phyloP scores from a whole-genome alignment of 2,113 vertebrate genomes.

The Sclerurus mexicanus region DNA sequence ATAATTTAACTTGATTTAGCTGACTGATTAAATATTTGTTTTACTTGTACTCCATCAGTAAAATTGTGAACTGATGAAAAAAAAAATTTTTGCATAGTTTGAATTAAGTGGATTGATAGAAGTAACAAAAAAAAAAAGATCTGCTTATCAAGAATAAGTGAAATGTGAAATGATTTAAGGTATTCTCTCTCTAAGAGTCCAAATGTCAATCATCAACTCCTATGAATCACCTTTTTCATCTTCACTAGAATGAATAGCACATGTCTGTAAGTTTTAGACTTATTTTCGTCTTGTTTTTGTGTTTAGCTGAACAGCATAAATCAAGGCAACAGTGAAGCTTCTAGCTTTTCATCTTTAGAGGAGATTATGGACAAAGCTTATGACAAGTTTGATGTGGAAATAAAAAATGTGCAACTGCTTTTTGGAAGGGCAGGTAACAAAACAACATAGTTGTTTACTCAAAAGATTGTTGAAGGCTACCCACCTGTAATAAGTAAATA shows the following conservation, averaged over 20 bases:
- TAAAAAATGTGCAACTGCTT: constrained; percentile 90
- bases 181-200: not conserved
- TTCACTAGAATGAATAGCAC: not conserved
- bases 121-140: not conserved
- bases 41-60: not conserved
- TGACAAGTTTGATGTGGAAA: constrained; percentile 88
- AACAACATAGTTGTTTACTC: not conserved
- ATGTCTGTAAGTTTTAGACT: not conserved
- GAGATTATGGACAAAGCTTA: constrained; percentile 98
- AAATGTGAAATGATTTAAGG: not conserved
- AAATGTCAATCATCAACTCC: not conserved
- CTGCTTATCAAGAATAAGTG: not conserved
- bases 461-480: not conserved
- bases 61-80: not conserved
- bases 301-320: constrained; percentile 87
- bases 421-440: constrained; percentile 89
- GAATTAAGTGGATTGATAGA: not conserved
- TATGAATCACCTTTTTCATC: not conserved
- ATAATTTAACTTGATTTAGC: not conserved
- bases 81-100: not conserved
- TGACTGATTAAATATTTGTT: not conserved
- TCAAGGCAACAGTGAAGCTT: constrained; percentile 69
- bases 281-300: not conserved
- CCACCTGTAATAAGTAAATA: not conserved
- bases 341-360: constrained; percentile 86